Evolutionary conservation across 2,888 invertebrate genomes (phyloP).

Genomic region (Caenorhabditis panamensis): DNA sequence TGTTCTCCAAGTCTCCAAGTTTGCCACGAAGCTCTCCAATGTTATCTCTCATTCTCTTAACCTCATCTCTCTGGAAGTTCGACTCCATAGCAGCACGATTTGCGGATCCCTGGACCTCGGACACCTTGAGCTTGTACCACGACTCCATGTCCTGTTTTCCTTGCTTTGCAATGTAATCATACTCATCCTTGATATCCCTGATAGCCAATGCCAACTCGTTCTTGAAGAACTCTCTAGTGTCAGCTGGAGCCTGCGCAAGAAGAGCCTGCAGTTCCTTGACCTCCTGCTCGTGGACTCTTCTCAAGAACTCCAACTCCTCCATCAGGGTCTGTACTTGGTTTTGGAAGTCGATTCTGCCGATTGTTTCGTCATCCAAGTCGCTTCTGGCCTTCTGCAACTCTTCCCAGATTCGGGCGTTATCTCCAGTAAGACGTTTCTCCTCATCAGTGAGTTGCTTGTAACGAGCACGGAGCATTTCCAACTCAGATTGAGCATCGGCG

Average conservation of each 20-base stretch:
- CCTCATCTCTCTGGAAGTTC: slow-evolving; percentile 82
- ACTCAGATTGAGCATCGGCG: slow-evolving; percentile 80
- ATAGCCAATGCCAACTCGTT: slow-evolving; percentile 83
- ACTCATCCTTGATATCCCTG: slow-evolving; percentile 83
- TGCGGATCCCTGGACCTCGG: slow-evolving; percentile 81
- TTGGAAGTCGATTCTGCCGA: slow-evolving; percentile 81
- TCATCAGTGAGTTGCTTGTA: slow-evolving; percentile 81
- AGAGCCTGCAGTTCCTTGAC: slow-evolving; percentile 81
- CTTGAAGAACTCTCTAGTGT: slow-evolving; percentile 83
- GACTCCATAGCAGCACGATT: slow-evolving; percentile 83
- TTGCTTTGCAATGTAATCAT: slow-evolving; percentile 82
- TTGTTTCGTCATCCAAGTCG: slow-evolving; percentile 82
- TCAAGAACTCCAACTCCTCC: slow-evolving; percentile 81
- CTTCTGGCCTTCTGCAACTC: slow-evolving; percentile 80
- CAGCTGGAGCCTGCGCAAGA: slow-evolving; percentile 80
- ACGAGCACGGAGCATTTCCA: slow-evolving; percentile 80
- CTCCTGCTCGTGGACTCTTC: slow-evolving; percentile 81
- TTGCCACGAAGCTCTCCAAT: slow-evolving; percentile 69
- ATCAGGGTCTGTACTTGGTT: slow-evolving; percentile 82
- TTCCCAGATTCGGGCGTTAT: slow-evolving; percentile 80
- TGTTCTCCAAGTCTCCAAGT: slow-evolving; percentile 73
- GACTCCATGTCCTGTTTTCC: slow-evolving; percentile 83
- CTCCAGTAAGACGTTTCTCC: slow-evolving; percentile 79
- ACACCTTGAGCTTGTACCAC: slow-evolving; percentile 83
- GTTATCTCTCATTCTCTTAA: slow-evolving; percentile 75